A percentile compares a stretch with the other conserved stretches of the same genome.
Evolutionary conservation across 2,888 invertebrate genomes (phyloP).

Genomic region (Pheosia gnoma): DNA sequence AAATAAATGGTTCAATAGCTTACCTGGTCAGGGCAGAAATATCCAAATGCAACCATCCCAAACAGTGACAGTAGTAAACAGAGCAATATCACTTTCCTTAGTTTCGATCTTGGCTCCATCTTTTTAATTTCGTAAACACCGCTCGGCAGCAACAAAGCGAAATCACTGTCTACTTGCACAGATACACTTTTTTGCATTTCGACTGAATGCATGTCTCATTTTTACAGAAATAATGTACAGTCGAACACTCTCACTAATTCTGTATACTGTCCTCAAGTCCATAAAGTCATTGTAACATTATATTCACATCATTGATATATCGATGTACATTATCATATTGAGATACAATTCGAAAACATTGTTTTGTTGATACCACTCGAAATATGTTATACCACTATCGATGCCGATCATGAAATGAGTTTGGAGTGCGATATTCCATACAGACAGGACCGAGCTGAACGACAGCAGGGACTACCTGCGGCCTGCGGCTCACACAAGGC

Average conservation of each 20-base stretch:
- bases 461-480: constrained; percentile 30
- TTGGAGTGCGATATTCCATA: constrained; percentile 24
- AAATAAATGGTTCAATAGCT: constrained; percentile 43
- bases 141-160: constrained; percentile 90
- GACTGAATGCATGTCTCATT: constrained; percentile 83
- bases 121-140: constrained; percentile 92
- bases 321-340: constrained; percentile 50
- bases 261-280: constrained; percentile 45
- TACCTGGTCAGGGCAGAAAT: constrained; percentile 95
- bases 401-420: constrained; percentile 59
- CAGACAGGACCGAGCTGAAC: constrained; percentile 35
- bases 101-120: constrained; percentile 93
- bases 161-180: constrained; percentile 93
- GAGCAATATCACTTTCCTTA: constrained; percentile 91
- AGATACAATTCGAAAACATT: constrained; percentile 56
- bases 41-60: constrained; percentile 95
- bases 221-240: constrained; percentile 69
- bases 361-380: constrained; percentile 56
- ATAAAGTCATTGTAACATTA: constrained; percentile 45
- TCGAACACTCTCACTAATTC: constrained; percentile 60
- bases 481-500: constrained; percentile 26
- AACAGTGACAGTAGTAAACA: constrained; percentile 92
- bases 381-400: constrained; percentile 53
- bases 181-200: constrained; percentile 90
- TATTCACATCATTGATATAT: constrained; percentile 46